Base-by-base conservation (phyloP, 2,797 vertebrate genomes). In the Anomalospiza imberbis region DNA sequence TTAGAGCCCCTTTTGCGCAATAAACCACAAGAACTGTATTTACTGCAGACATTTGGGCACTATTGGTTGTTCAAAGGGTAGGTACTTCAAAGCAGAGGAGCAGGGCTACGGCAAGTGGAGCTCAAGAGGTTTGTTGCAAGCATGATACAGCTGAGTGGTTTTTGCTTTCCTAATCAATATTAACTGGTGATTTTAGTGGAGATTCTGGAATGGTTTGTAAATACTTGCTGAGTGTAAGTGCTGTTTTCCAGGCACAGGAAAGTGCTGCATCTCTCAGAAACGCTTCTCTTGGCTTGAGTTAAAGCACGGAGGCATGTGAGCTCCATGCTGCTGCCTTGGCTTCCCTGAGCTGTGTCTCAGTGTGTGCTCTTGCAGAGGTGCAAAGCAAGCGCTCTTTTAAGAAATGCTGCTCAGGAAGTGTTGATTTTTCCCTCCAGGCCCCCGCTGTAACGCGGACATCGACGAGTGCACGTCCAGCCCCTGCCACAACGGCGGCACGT, bases 381-480 rank as follows among this genome's bases (percentile, higher is more conserved):
- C 70, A 60, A 14, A 68, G 36, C 48, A 42, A 62, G 12, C 19
- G 2, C 42, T 58, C 29, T 17, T 40, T 0, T 3, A 12, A 74
- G 68, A 47, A 71, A 16, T 2, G 14, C 18, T 24, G 5, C 44
- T 68, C 60, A 81, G 19, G 22, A 25, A 71, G 21, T 4, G 10
- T 5, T 25, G 62, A 6, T 38, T 3, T 4, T 2, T 25, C 22
- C 26, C 19, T 1, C 26, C 21, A 99, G 99, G 99, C 40, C 95
- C 94, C 8, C 98, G 98, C 55, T 99, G 99, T 48, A 98, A 98
- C 0, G 87, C 97, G 53, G 98, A 99, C 73, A 98, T 99, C 20
- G 97, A 99, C 10, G 99, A 99, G 88, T 99, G 99, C 85, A 87
- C 91, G 47, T 99, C 99, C 62, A 98, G 96, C 92, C 99, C 99